phyloP scores from a whole-genome alignment of 2,888 invertebrate genomes.

The Lamellibrachia satsuma region DNA sequence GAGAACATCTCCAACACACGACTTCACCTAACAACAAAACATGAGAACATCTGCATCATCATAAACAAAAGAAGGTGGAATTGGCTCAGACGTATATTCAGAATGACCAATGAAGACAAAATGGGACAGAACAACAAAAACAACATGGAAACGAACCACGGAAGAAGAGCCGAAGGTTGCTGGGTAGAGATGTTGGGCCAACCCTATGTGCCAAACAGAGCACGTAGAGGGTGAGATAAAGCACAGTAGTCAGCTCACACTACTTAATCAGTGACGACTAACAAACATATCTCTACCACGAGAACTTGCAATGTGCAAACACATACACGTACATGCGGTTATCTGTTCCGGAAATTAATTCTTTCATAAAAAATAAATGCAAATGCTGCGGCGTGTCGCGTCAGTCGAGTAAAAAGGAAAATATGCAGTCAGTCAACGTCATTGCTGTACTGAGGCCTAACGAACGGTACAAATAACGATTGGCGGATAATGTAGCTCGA shows the following conservation, averaged over 20 bases:
- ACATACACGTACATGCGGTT: neutral
- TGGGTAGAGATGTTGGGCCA: too few relatives aligned
- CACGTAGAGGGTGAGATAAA: neutral
- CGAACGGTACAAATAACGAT: neutral
- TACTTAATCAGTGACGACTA: neutral
- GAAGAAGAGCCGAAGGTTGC: too few relatives aligned
- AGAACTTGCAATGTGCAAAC: neutral
- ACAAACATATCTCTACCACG: neutral
- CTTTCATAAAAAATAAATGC: neutral
- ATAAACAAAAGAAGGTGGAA: too few relatives aligned
- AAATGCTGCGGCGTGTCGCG: neutral
- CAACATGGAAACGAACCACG: too few relatives aligned
- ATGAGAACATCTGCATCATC: too few relatives aligned
- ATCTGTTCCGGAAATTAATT: neutral
- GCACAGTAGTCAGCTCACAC: neutral
- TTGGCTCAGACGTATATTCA: too few relatives aligned
- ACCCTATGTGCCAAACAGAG: neutral
- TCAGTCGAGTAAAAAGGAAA: neutral
- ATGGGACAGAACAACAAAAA: too few relatives aligned
- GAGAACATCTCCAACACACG: too few relatives aligned
- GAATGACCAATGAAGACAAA: too few relatives aligned
- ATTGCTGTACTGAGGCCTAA: neutral
- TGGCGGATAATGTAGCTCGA: neutral
- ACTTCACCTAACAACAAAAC: too few relatives aligned
- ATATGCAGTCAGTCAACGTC: neutral